Conservation (phyloP, 37 sponge, comb jelly and placozoan genomes). For the Hexactinellida sp. region DNA sequence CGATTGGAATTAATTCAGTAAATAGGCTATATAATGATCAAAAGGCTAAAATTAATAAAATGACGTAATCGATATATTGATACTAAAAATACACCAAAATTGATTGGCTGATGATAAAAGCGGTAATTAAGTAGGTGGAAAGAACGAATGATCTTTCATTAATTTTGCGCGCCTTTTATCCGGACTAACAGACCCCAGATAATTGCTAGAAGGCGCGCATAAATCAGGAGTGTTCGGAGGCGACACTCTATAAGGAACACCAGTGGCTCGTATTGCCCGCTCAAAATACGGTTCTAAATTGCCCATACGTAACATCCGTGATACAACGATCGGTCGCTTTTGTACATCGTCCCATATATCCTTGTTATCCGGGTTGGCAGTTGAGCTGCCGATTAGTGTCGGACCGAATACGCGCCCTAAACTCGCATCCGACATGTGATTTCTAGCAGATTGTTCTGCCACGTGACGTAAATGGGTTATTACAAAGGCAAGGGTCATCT, state of each 20-base stretch:
- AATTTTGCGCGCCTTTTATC: neutral
- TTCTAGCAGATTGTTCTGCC: neutral
- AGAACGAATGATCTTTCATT: neutral
- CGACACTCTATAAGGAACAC: neutral
- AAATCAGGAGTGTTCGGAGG: neutral
- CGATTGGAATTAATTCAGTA: neutral
- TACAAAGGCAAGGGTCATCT: neutral
- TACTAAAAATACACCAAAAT: neutral
- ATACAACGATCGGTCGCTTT: conserved; percentile 2
- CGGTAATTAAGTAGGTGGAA: neutral
- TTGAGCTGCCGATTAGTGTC: neutral
- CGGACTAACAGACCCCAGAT: neutral
- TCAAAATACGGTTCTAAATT: neutral
- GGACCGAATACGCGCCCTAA: conserved; percentile 2
- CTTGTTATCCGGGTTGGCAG: conserved; percentile 6
- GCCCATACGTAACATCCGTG: neutral
- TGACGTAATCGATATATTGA: neutral
- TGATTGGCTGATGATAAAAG: neutral
- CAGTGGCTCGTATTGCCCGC: neutral
- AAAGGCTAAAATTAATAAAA: conserved; percentile 13
- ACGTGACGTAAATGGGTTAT: neutral
- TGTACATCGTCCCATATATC: conserved; percentile 14
- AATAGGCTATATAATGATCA: neutral
- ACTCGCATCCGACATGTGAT: neutral
- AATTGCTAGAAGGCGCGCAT: neutral